Evolutionary conservation across 2,797 vertebrate species (phyloP).

Genomic region (Acrossocheilus fasciatus): DNA sequence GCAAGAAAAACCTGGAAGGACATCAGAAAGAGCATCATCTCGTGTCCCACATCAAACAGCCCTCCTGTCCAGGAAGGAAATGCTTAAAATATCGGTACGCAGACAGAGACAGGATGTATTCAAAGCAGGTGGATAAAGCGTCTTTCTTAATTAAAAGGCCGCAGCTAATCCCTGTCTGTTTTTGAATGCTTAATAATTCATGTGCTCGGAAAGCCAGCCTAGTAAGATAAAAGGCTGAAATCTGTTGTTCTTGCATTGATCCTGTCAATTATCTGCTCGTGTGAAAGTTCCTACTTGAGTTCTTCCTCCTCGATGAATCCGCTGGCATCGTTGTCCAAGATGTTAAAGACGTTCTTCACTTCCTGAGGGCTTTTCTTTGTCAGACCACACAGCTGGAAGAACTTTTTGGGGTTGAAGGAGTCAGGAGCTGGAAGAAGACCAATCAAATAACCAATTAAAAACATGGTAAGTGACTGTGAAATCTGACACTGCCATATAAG

Average conservation of each 20-base stretch:
- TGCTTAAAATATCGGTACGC: background rate
- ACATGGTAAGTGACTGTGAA: background rate
- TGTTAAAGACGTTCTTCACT: constrained; percentile 88
- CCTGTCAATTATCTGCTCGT: background rate
- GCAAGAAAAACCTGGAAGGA: constrained; percentile 89
- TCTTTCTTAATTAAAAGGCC: background rate
- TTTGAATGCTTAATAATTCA: background rate
- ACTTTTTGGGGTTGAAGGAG: constrained; percentile 93
- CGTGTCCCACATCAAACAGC: background rate
- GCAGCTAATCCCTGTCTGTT: background rate
- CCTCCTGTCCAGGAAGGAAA: background rate
- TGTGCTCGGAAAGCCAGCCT: background rate
- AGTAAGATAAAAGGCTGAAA: background rate
- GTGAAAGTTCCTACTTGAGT: constrained; percentile 83
- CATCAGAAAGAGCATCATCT: background rate
- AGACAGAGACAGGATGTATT: background rate
- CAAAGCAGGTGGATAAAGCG: background rate
- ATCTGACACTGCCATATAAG: background rate
- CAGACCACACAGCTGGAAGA: constrained; percentile 93
- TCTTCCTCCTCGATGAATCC: constrained; percentile 94
- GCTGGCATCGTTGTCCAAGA: constrained; percentile 90
- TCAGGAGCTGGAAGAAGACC: constrained; percentile 83
- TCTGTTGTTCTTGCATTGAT: background rate
- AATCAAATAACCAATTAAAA: background rate
- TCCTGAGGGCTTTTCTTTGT: constrained; percentile 89